Evolutionary conservation across 2,888 invertebrate species (phyloP).

Genomic region (Catocala nupta): DNA sequence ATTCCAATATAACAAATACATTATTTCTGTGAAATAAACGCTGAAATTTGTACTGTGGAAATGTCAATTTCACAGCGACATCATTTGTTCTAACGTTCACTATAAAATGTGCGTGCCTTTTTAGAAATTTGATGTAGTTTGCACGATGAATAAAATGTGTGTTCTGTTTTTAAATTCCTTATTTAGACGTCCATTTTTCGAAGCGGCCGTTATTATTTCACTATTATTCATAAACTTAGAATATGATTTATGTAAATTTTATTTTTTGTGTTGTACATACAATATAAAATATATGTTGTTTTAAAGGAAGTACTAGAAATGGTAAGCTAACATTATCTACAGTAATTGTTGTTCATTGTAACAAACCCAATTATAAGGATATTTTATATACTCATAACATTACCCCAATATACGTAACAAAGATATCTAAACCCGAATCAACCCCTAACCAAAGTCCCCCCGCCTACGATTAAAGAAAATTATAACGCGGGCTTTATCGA

Average conservation of each 20-base stretch:
- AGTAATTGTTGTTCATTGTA: background rate
- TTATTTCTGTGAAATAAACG: no score
- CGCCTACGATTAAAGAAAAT: conserved; percentile 80
- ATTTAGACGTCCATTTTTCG: background rate
- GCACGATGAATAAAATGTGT: background rate
- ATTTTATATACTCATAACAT: conserved; percentile 16
- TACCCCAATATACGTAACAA: conserved; percentile 50
- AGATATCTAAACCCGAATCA: conserved; percentile 60
- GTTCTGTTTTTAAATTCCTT: conserved; percentile 4
- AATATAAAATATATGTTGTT: no score
- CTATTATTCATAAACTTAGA: no score
- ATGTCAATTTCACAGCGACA: conserved; percentile 9
- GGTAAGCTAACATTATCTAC: background rate
- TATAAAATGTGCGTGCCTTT: conserved; percentile 7
- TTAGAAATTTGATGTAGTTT: conserved; percentile 3
- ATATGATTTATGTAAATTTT: no score
- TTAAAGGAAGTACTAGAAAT: background rate
- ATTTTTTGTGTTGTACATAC: no score
- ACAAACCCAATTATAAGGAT: background rate
- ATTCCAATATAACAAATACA: background rate
- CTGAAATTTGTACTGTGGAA: background rate
- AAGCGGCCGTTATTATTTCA: background rate
- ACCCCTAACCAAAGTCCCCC: conserved; percentile 51
- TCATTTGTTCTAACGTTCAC: background rate
- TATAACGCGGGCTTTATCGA: conserved; percentile 79